Evolutionary conservation across 2,113 vertebrate genomes (phyloP), one percentile per base, ranked within the genome.

Genomic region (Cephalopholis sonnerati): DNA sequence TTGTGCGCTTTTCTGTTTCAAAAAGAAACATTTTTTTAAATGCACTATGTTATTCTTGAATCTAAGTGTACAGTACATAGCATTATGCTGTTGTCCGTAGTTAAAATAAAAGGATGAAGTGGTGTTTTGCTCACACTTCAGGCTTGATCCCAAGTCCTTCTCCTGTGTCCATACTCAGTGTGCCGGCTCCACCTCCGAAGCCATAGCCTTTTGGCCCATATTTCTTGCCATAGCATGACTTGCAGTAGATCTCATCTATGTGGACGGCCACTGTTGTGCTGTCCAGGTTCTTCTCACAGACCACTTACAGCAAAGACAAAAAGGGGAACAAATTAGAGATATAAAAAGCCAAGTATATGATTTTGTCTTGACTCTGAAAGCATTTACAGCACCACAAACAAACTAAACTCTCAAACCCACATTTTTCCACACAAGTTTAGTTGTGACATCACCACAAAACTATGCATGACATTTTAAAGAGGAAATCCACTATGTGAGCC

Each of bases 151-250:
- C 98, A 75, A 98, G 94, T 8, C 93, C 94, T 81, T 97, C 97
- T 12, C 97, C 98, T 4, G 95, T 96, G 95, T 99, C 98, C 24
- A 95, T 99, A 88, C 96, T 99, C 92, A 99, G 94, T 0, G 96
- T 97, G 17, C 98, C 98, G 0, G 98, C 97, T 53, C 98, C 98
- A 61, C 96, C 96, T 39, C 98, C 98, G 0, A 93, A 99, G 27
- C 98, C 98, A 0, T 98, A 99, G 92, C 98, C 98, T 94, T 99
- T 99, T 64, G 98, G 98, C 10, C 98, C 98, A 0, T 99, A 98
- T 90, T 98, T 99, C 95, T 98, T 99, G 90, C 97, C 97, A 0
- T 99, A 99, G 94, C 98, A 99, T 6, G 98, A 97, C 90, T 98
- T 98, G 95, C 98, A 99, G 94, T 97, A 99, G 93, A 99, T 98